These are phyloP conservation scores for Cephus cinctus DNA, from an alignment of 1,140 invertebrate species.

Conservation along the genomic window DNA sequence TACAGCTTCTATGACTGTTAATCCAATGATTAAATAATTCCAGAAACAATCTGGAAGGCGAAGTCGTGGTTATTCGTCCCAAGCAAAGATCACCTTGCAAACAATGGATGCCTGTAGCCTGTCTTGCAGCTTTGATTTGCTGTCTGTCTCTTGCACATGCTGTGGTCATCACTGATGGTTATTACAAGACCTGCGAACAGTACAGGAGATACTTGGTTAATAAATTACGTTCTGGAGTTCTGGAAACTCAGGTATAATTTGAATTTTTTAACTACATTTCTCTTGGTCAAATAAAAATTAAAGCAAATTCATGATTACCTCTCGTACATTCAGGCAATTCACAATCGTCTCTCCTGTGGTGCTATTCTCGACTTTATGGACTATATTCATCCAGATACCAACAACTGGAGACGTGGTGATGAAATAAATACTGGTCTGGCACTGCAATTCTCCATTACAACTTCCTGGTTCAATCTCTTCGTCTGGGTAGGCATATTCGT, in stretches of 20 bases:
- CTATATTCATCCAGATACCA: constrained; percentile 63
- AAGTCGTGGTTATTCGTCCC: constrained; percentile 59
- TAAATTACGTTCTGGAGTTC: constrained; percentile 44
- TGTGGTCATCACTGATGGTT: constrained; percentile 65
- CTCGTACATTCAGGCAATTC: constrained; percentile 57
- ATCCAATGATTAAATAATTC: constrained; percentile 25
- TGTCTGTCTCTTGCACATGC: constrained; percentile 64
- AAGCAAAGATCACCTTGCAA: constrained; percentile 56
- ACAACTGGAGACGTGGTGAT: constrained; percentile 59
- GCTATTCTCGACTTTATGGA: constrained; percentile 75
- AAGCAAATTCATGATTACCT: constrained; percentile 6
- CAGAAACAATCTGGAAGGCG: constrained; percentile 56
- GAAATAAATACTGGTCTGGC: constrained; percentile 64
- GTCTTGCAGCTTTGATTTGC: constrained; percentile 58
- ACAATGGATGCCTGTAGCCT: constrained; percentile 62
- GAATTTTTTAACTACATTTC: neutral
- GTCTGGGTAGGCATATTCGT: constrained; percentile 56
- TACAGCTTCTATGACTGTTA: neutral
- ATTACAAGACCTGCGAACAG: constrained; percentile 66
- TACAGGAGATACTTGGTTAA: constrained; percentile 61
- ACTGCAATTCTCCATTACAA: constrained; percentile 60
- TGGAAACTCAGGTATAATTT: constrained; percentile 37
- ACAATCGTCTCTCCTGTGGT: constrained; percentile 63
- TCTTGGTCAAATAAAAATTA: neutral
- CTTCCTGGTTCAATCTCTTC: constrained; percentile 61